Evolutionary conservation across 2,797 vertebrate species (phyloP).

Genomic region (Lagorchestes hirsutus): DNA sequence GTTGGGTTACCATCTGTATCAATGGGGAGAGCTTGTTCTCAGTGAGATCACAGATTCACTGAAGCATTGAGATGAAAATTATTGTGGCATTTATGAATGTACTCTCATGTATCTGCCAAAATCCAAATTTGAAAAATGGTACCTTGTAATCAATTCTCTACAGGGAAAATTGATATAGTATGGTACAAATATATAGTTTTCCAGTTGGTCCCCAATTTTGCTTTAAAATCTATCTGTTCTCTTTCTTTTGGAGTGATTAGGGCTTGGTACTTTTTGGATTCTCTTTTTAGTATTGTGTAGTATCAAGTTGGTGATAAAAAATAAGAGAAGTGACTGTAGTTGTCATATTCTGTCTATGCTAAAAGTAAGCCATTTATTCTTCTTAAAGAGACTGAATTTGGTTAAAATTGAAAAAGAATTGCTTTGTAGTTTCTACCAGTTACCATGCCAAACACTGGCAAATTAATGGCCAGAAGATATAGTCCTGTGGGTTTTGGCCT

Average conservation of each 20-base stretch:
- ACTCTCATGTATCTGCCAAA: background rate
- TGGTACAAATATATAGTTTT: background rate
- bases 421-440: background rate
- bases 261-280: background rate
- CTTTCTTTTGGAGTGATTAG: background rate
- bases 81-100: background rate
- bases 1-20: background rate
- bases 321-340: background rate
- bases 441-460: background rate
- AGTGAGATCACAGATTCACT: background rate
- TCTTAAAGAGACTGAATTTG: constrained; percentile 14
- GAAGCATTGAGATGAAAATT: constrained; percentile 3
- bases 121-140: constrained; percentile 29
- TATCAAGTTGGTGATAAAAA: background rate
- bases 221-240: constrained; percentile 37
- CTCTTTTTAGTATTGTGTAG: background rate
- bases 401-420: constrained; percentile 8
- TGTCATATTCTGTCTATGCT: background rate
- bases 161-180: background rate
- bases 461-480: constrained; percentile 3
- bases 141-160: background rate
- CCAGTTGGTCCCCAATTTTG: constrained; percentile 11
- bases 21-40: background rate
- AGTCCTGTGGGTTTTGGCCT: background rate
- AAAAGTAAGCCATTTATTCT: background rate